Percentiles rank a stretch among this genome's conserved stretches.
Evolutionary conservation across 2,113 vertebrate species (phyloP).

Genomic region (Ptilonorhynchus violaceus): DNA sequence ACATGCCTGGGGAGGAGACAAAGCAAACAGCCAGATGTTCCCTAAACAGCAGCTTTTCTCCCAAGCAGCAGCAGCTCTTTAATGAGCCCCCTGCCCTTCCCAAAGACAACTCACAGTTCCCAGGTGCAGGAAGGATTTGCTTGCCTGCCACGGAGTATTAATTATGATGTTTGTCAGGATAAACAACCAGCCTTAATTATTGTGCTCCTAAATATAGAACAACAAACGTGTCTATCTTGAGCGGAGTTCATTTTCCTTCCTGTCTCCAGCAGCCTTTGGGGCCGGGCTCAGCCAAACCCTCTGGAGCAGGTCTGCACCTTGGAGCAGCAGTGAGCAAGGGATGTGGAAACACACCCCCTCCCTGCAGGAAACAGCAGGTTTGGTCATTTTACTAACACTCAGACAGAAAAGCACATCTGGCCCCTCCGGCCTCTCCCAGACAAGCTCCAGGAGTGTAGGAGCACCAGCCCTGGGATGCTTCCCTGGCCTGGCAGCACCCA

Average conservation of each 20-base stretch:
- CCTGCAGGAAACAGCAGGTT: not conserved
- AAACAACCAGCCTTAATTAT: slow-evolving; percentile 55
- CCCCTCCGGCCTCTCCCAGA: rapidly evolving
- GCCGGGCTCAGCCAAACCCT: rapidly evolving
- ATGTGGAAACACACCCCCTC: not conserved
- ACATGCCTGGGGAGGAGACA: not conserved
- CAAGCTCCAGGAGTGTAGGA: rapidly evolving
- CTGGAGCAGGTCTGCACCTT: not conserved
- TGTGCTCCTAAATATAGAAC: slow-evolving; percentile 44
- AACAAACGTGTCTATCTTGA: not conserved
- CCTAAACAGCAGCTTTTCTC: not conserved
- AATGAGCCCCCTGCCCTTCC: not conserved
- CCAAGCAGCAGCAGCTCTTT: not conserved
- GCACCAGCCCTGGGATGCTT: not conserved
- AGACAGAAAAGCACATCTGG: not conserved
- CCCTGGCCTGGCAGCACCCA: not conserved
- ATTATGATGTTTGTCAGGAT: slow-evolving; percentile 27
- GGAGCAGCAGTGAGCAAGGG: not conserved
- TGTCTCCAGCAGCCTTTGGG: not conserved
- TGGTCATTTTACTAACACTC: not conserved
- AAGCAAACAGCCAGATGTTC: not conserved
- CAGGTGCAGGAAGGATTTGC: slow-evolving; percentile 27
- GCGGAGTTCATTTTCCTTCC: not conserved
- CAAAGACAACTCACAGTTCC: not conserved
- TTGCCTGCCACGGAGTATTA: slow-evolving; percentile 12